Conservation (phyloP, 2,888 invertebrate genomes). For the Luffia ferchaultella region DNA sequence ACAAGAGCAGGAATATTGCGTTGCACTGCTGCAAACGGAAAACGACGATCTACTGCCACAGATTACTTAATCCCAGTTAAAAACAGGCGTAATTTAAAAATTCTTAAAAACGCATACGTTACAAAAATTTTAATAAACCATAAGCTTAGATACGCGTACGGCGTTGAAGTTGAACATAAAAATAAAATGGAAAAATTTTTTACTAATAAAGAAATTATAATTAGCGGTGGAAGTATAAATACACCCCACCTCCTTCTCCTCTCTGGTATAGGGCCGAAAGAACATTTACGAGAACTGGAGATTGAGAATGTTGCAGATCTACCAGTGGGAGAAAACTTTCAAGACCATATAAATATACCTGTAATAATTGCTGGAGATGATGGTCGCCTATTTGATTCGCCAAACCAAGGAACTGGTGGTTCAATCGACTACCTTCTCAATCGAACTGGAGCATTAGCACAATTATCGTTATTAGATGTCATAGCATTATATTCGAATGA, state of each 20-base stretch:
- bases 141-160: conserved; percentile 36
- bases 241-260: conserved; percentile 57
- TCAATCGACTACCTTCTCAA: conserved; percentile 1
- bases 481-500: conserved; percentile 59
- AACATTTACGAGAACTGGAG: conserved; percentile 32
- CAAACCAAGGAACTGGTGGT: conserved; percentile 10
- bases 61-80: conserved; percentile 40
- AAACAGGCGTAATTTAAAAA: conserved; percentile 32
- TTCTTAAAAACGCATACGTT: conserved; percentile 52
- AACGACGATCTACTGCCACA: conserved; percentile 48
- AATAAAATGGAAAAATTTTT: conserved; percentile 21
- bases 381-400: conserved; percentile 18
- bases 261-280: conserved; percentile 55
- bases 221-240: conserved; percentile 53
- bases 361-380: conserved; percentile 32
- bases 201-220: conserved; percentile 46
- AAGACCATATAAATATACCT: conserved; percentile 53
- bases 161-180: conserved; percentile 34
- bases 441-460: neutral
- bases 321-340: conserved; percentile 58
- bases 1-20: conserved; percentile 53
- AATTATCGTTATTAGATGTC: conserved; percentile 1
- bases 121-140: conserved; percentile 53
- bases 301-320: conserved; percentile 40
- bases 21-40: conserved; percentile 49